Base-by-base conservation (phyloP, 1,140 invertebrate genomes). In the Drosophila auraria region DNA sequence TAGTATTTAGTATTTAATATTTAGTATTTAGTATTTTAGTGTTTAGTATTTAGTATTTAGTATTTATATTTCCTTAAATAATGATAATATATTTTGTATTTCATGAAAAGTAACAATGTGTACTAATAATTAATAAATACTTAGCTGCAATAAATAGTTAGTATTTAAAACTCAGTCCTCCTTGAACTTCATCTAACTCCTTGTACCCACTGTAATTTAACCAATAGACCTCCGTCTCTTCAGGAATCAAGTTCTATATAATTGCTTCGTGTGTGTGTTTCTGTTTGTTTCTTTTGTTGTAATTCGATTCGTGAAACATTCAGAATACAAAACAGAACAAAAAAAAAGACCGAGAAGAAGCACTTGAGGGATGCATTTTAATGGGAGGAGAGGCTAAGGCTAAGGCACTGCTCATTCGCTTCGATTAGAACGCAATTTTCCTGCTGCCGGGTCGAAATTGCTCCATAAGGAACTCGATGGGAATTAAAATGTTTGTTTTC, bases 341-440 rank as follows among this genome's bases (percentile, higher is more conserved):
- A 73, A 25, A 20, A 42, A 64, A 27, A 27, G 30, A 20, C n/a
- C 54, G 38, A 51, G 44, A 50, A 61, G 50, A 66, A 77, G 27
- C 83, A 87, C 83, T 87, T 87, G 83, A 80, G 83, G 83, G 83
- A 78, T 69, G 82, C 74, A 71, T 79, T 56, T 72, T 80, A 71
- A 79, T 78, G 58, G 75, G 47, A 20, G n/a, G 40, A 42, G 44
- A 36, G 53, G 30, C 51, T 17, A 42, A 2, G 33, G 42, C 53
- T 7, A 42, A n/a, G 23, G 27, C 81, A 64, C 74, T 64, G 61
- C 61, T 78, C 75, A 78, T 78, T 73, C 79, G 82, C 64, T 69
- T 80, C 83, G 86, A 89, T 89, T 90, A 89, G 82, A 80, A 90
- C 86, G 86, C 80, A 82, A 89, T 89, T 89, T 81, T 78, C 78